Evolutionary conservation across 2,113 vertebrate species (phyloP).

Genomic region (Solea solea): DNA sequence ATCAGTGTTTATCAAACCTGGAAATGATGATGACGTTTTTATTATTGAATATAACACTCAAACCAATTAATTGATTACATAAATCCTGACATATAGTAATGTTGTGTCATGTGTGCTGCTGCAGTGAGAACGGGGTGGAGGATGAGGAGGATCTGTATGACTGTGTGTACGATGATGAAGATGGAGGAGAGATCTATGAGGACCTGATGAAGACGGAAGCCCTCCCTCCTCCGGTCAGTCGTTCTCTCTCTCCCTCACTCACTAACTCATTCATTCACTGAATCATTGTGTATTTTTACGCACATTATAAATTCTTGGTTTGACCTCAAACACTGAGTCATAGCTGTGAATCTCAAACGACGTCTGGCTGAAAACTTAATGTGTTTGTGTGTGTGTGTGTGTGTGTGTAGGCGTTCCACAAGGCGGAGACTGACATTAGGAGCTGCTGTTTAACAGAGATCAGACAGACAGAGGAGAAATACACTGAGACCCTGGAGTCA

Average conservation of each 20-base stretch:
- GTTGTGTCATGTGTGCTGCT: conserved; percentile 21
- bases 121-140: conserved; percentile 89
- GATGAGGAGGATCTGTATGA: conserved; percentile 95
- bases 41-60: no score
- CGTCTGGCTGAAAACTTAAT: conserved; percentile 41
- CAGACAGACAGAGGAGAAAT: conserved; percentile 98
- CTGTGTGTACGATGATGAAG: conserved; percentile 96
- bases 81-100: not conserved
- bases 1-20: no score
- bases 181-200: conserved; percentile 96
- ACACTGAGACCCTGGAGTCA: conserved; percentile 95
- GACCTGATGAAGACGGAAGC: conserved; percentile 96
- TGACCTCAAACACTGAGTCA: not conserved
- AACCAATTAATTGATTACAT: not conserved
- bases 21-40: no score
- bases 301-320: not conserved
- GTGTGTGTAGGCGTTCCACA: conserved; percentile 82
- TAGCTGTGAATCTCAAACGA: not conserved
- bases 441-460: conserved; percentile 95
- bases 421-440: conserved; percentile 92
- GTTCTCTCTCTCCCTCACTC: conserved; percentile 9
- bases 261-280: no score
- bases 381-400: conserved; percentile 23
- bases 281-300: not conserved
- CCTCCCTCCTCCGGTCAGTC: conserved; percentile 85